A percentile compares a stretch with the other conserved stretches of the same genome.
phyloP scores from a whole-genome alignment of 2,113 vertebrate genomes.

The Corythornis vintsioides region DNA sequence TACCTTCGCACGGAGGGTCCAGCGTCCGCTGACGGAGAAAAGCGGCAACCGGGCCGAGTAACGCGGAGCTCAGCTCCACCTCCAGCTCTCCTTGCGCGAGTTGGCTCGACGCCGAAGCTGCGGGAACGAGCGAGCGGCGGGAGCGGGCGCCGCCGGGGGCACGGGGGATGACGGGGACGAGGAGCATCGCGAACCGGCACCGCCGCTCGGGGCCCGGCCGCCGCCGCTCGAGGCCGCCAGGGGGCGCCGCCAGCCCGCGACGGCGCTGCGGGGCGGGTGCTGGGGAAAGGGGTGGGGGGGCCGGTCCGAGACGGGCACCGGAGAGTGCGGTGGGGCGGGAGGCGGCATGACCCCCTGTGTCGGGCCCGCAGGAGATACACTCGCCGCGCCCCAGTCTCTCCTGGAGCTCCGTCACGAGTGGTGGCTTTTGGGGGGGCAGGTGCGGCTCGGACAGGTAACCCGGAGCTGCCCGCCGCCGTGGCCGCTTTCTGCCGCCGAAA shows the following conservation, averaged over 20 bases:
- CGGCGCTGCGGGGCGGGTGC: background rate
- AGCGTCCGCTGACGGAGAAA: background rate
- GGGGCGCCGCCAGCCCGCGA: background rate
- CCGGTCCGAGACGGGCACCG: background rate
- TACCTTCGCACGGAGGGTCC: background rate
- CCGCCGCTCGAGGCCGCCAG: background rate
- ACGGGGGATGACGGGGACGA: background rate
- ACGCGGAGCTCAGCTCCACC: no score
- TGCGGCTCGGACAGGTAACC: background rate
- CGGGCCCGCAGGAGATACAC: background rate
- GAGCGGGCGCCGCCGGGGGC: background rate
- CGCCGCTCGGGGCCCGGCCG: no score
- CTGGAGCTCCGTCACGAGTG: background rate
- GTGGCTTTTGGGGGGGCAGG: background rate
- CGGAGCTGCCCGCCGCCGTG: background rate
- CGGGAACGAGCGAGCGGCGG: background rate
- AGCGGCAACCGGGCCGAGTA: background rate
- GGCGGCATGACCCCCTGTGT: background rate
- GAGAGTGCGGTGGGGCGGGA: background rate
- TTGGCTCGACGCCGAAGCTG: no score
- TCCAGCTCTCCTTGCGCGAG: background rate
- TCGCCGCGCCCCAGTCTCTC: background rate
- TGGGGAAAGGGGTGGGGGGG: no score
- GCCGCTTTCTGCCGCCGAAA: no score
- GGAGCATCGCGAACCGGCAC: no score